phyloP scores from a whole-genome alignment of 2,797 vertebrate genomes.

The Lindbergichthys nudifrons region DNA sequence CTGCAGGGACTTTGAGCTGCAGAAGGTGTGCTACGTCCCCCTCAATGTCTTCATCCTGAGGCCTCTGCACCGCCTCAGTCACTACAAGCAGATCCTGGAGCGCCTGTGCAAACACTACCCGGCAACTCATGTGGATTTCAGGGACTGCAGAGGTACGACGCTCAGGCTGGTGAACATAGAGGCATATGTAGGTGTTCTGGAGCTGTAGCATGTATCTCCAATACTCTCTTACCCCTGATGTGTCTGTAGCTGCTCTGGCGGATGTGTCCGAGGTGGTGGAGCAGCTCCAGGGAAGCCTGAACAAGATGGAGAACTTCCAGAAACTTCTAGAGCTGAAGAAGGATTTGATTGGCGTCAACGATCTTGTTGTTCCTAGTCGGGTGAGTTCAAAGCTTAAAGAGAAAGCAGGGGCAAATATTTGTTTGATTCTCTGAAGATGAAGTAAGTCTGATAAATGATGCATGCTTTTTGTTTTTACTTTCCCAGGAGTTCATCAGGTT shows the following conservation, averaged over 20 bases:
- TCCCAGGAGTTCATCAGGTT: slow-evolving; percentile 96
- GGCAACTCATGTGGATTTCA: slow-evolving; percentile 91
- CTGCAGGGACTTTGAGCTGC: slow-evolving; percentile 96
- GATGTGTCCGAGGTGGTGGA: slow-evolving; percentile 95
- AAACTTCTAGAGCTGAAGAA: slow-evolving; percentile 97
- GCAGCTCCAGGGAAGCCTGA: slow-evolving; percentile 91
- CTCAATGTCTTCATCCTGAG: slow-evolving; percentile 96
- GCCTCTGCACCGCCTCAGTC: slow-evolving; percentile 95
- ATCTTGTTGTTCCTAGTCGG: slow-evolving; percentile 91
- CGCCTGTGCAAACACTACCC: slow-evolving; percentile 95
- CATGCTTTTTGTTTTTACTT: slow-evolving; percentile 16
- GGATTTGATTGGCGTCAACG: slow-evolving; percentile 94
- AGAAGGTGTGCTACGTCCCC: slow-evolving; percentile 97
- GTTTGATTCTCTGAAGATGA: too few species aligned
- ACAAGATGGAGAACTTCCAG: slow-evolving; percentile 98
- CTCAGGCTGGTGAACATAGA: background rate
- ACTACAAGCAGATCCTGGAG: slow-evolving; percentile 98
- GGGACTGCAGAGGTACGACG: slow-evolving; percentile 87
- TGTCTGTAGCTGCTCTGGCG: slow-evolving; percentile 90
- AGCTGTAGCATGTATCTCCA: background rate
- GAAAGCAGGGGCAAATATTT: too few species aligned
- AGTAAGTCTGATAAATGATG: background rate
- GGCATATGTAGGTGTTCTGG: background rate
- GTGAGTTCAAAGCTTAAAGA: slow-evolving; percentile 78
- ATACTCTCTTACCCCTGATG: background rate